phyloP scores from a whole-genome alignment of 2,888 invertebrate genomes.

The Eupithecia insigniata region DNA sequence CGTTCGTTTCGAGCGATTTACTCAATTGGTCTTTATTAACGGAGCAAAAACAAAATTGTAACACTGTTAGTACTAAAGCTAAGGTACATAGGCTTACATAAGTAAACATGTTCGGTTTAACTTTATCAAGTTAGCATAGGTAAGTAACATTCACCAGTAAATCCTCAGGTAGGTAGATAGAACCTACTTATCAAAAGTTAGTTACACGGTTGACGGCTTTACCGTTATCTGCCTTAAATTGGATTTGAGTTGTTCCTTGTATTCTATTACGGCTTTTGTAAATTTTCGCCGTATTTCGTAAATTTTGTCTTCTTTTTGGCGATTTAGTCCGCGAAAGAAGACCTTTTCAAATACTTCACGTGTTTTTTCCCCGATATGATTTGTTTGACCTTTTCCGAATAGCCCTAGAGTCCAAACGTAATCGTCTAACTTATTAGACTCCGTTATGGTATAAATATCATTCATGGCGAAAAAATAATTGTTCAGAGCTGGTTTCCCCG shows the following conservation, averaged over 20 bases:
- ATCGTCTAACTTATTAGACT: constrained; percentile 59
- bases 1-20: neutral
- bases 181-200: constrained; percentile 29
- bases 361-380: constrained; percentile 55
- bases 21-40: neutral
- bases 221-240: constrained; percentile 37
- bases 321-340: constrained; percentile 54
- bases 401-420: constrained; percentile 61
- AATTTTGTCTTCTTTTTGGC: constrained; percentile 47
- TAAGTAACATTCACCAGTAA: neutral
- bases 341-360: constrained; percentile 52
- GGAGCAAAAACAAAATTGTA: constrained; percentile 19
- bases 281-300: constrained; percentile 58
- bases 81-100: constrained; percentile 12
- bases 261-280: constrained; percentile 58
- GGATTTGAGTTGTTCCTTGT: constrained; percentile 45
- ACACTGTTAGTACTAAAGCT: constrained; percentile 16
- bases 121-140: neutral
- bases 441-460: constrained; percentile 51
- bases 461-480: constrained; percentile 62
- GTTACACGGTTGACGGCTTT: constrained; percentile 48
- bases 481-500: constrained; percentile 51
- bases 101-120: constrained; percentile 13
- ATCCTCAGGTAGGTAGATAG: neutral
- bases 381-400: constrained; percentile 51